Evolutionary conservation across 2,113 vertebrate genomes (phyloP).

Genomic region (Thryonomys swinderianus): DNA sequence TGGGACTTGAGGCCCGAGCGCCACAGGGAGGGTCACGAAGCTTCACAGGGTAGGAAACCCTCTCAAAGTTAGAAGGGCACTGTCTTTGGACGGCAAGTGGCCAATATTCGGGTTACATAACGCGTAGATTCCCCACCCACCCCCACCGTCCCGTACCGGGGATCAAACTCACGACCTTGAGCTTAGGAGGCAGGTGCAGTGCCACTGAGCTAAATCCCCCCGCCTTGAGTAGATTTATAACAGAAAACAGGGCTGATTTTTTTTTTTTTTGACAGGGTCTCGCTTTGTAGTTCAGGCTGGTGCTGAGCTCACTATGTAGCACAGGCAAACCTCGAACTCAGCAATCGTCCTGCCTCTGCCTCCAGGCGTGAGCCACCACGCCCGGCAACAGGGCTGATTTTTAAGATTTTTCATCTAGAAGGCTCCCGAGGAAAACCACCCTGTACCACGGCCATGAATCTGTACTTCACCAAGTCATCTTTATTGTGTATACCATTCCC

Average conservation of each 20-base stretch:
- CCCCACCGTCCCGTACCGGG: too few species aligned
- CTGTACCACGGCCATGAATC: neutral
- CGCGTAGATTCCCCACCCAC: too few species aligned
- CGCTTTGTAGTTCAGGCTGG: too few species aligned
- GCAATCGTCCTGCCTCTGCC: too few species aligned
- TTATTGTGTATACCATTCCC: neutral
- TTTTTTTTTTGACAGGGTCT: too few species aligned
- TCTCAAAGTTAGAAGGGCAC: neutral
- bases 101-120: neutral
- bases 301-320: too few species aligned
- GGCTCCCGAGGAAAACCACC: neutral
- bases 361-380: too few species aligned
- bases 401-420: slow-evolving; percentile 15
- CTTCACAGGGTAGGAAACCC: slow-evolving; percentile 39
- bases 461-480: neutral
- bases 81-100: neutral
- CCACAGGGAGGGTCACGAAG: neutral
- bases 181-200: too few species aligned
- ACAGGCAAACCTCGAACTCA: too few species aligned
- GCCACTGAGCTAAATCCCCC: too few species aligned
- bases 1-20: neutral
- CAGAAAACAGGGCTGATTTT: neutral
- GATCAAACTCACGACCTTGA: too few species aligned
- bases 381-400: neutral
- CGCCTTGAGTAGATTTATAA: neutral